phyloP scores from a whole-genome alignment of 2,113 vertebrate species.

The Eupsittula cactorum region DNA sequence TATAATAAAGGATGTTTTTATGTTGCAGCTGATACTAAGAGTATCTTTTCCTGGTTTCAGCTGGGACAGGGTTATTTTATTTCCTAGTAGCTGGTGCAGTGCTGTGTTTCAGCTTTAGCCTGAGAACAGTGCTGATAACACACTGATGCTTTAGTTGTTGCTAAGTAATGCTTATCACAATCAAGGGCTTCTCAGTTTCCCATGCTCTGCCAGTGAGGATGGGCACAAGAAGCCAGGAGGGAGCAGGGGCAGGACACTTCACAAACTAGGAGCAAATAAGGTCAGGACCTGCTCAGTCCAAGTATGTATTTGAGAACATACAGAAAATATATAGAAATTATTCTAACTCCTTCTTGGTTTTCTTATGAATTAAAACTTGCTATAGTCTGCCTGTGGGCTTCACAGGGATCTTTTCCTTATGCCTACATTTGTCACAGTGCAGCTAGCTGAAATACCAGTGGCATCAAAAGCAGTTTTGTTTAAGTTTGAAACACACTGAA shows the following conservation, averaged over 20 bases:
- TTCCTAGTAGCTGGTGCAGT: background rate
- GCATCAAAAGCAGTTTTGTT: background rate
- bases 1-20: background rate
- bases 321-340: background rate
- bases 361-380: background rate
- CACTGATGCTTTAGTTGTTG: background rate
- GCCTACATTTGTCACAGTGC: accelerated
- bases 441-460: background rate
- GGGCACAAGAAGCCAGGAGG: background rate
- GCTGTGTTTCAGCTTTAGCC: background rate
- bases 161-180: background rate
- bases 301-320: background rate
- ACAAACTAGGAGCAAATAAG: background rate
- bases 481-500: background rate
- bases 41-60: background rate
- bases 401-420: background rate
- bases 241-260: background rate
- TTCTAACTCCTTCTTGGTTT: background rate
- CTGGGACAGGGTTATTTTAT: background rate
- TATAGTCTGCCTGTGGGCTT: background rate
- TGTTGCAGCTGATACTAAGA: background rate
- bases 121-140: background rate
- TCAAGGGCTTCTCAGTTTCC: background rate
- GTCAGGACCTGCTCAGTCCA: background rate
- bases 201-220: background rate